These are phyloP conservation scores for Anarrhichthys ocellatus DNA, from an alignment of 2,113 vertebrate genomes.

Conservation along the genomic window DNA sequence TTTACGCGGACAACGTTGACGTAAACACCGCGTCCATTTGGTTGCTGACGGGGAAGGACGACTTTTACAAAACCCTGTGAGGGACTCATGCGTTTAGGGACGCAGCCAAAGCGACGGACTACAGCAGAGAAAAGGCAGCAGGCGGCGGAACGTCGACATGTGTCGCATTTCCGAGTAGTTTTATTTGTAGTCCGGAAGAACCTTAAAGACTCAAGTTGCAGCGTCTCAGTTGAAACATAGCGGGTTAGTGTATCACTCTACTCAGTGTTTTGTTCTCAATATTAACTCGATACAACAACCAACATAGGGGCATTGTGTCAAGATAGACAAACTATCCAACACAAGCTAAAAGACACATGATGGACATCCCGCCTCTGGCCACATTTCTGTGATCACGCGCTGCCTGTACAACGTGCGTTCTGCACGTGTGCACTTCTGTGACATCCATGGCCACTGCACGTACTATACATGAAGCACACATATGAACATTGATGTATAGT, in stretches of 20 bases:
- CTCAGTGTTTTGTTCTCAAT: background rate
- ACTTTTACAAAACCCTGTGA: background rate
- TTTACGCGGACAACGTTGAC: no score
- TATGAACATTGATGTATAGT: background rate
- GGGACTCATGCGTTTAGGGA: background rate
- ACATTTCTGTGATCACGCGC: background rate
- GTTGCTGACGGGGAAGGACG: background rate
- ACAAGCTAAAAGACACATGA: background rate
- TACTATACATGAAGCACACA: background rate
- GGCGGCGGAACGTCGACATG: background rate
- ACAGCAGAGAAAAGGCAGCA: background rate
- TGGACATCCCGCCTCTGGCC: no score
- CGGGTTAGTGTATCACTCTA: background rate
- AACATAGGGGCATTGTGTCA: no score
- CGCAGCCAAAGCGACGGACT: background rate
- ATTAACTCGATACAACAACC: background rate
- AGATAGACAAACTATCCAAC: background rate
- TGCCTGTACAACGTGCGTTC: background rate
- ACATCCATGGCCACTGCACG: background rate
- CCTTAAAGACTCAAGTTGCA: accelerated
- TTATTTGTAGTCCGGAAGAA: conserved; percentile 62
- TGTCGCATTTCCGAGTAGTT: background rate
- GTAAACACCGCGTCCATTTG: no score
- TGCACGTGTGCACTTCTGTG: no score
- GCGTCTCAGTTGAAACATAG: background rate